phyloP scores from a whole-genome alignment of 1,140 invertebrate genomes.

The Temnothorax longispinosus region DNA sequence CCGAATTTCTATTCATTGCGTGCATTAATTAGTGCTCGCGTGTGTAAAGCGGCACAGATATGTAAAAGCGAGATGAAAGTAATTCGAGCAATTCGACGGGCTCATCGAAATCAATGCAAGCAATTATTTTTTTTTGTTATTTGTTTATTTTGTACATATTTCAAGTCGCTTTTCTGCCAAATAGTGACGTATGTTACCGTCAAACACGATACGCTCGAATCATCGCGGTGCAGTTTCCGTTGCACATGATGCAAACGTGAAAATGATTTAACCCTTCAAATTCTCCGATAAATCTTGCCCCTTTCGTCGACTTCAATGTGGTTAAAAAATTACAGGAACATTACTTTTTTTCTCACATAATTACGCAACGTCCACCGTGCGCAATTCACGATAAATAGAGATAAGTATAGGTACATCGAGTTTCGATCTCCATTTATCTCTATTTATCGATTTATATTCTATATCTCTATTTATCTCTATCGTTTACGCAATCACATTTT shows the following conservation, averaged over 20 bases:
- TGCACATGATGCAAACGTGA: conserved; percentile 17
- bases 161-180: conserved; percentile 36
- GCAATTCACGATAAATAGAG: background rate
- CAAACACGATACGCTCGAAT: conserved; percentile 48
- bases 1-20: conserved; percentile 63
- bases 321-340: background rate
- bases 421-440: background rate
- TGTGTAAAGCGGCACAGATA: conserved; percentile 63
- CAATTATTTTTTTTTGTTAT: conserved; percentile 43
- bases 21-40: conserved; percentile 74
- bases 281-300: conserved; percentile 32
- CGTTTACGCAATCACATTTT: background rate
- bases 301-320: background rate
- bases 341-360: background rate
- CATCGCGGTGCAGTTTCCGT: conserved; percentile 9
- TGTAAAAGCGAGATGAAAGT: conserved; percentile 50
- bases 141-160: conserved; percentile 52
- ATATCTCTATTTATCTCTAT: too few relatives aligned
- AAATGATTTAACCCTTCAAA: conserved; percentile 31
- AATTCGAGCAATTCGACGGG: conserved; percentile 36
- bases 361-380: background rate
- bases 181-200: conserved; percentile 29
- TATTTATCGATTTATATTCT: too few relatives aligned
- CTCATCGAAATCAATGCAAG: conserved; percentile 56
- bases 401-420: background rate